phyloP scores from a whole-genome alignment of 1,140 invertebrate species.

The Trachymyrmex septentrionalis region DNA sequence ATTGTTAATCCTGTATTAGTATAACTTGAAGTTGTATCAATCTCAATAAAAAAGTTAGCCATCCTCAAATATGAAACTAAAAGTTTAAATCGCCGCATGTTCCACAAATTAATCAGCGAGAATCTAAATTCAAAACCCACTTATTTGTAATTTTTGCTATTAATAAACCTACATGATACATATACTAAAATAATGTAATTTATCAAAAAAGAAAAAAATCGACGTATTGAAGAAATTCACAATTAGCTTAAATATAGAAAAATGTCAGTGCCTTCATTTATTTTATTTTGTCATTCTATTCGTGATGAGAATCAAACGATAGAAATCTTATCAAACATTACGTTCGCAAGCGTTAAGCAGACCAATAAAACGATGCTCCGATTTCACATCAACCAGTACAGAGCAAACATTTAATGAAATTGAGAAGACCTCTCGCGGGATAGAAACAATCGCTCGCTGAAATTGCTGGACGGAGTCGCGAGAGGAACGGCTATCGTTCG shows the following conservation, averaged over 20 bases:
- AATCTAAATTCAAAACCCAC: too few species aligned
- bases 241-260: background rate
- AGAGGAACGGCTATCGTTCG: constrained; percentile 55
- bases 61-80: too few species aligned
- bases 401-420: constrained; percentile 43
- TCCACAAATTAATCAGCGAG: too few species aligned
- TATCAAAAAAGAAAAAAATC: background rate
- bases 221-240: background rate
- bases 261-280: background rate
- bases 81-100: too few species aligned
- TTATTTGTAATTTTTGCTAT: too few species aligned
- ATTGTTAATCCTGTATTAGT: too few species aligned
- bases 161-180: too few species aligned
- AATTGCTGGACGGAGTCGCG: background rate
- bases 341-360: background rate
- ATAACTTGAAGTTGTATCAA: too few species aligned
- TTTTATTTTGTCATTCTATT: background rate
- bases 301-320: constrained; percentile 20
- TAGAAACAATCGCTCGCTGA: background rate
- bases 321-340: constrained; percentile 37
- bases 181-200: background rate
- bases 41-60: too few species aligned
- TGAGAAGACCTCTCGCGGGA: background rate
- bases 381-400: background rate
- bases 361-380: background rate